Conservation (phyloP, 2,888 invertebrate species). For the Hemicrepidius hirtus region DNA sequence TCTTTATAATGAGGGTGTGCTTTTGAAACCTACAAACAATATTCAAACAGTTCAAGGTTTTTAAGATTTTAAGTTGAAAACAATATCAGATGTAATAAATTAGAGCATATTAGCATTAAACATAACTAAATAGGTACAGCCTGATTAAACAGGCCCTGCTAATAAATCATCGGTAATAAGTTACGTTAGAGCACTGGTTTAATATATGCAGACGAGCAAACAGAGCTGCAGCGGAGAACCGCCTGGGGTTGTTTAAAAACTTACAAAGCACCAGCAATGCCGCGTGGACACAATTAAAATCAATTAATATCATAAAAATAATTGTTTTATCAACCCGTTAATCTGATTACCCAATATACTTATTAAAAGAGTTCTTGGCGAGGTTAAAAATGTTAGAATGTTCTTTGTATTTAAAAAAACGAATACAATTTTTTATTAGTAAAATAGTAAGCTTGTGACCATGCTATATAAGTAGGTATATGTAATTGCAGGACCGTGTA, state of each 20-base stretch:
- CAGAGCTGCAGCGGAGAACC: conserved; percentile 48
- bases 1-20: no score
- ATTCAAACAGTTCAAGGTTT: background rate
- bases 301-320: conserved; percentile 28
- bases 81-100: conserved; percentile 66
- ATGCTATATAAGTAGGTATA: conserved; percentile 33
- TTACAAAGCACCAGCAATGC: conserved; percentile 38
- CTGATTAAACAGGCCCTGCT: conserved; percentile 69
- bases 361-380: background rate
- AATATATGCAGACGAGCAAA: conserved; percentile 67
- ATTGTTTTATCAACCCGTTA: conserved; percentile 35
- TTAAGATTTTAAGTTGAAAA: conserved; percentile 1
- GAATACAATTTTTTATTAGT: background rate
- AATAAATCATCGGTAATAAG: conserved; percentile 69
- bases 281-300: conserved; percentile 43
- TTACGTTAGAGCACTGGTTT: conserved; percentile 66
- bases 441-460: conserved; percentile 43
- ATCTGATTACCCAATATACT: conserved; percentile 13
- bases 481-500: conserved; percentile 49
- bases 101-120: conserved; percentile 70
- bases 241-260: conserved; percentile 57
- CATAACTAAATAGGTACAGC: conserved; percentile 68
- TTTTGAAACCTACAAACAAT: no score
- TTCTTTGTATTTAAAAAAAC: background rate
- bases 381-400: no score